Evolutionary conservation across 2,113 vertebrate genomes (phyloP).

Genomic region (Thunnus maccoyii): DNA sequence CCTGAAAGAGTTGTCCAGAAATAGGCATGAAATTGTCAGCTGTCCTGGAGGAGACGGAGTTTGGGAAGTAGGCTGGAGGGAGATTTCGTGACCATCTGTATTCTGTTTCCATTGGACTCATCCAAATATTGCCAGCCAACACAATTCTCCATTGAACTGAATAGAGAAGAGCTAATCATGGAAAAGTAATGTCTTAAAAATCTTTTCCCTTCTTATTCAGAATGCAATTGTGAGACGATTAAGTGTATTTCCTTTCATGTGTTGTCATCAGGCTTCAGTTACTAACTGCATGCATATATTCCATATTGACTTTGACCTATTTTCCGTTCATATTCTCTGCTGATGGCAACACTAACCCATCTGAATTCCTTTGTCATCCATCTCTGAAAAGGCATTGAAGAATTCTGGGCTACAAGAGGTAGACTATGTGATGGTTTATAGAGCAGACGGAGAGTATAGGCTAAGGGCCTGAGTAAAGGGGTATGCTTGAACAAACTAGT

Average conservation of each 20-base stretch:
- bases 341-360: background rate
- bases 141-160: slow-evolving; percentile 18
- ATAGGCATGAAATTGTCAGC: slow-evolving; percentile 58
- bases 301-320: slow-evolving; percentile 11
- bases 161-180: slow-evolving; percentile 8
- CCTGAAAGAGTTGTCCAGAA: slow-evolving; percentile 23
- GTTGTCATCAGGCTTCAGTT: background rate
- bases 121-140: slow-evolving; percentile 30
- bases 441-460: background rate
- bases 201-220: slow-evolving; percentile 4
- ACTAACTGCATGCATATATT: background rate
- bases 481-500: background rate
- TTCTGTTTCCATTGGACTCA: slow-evolving; percentile 42
- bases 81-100: slow-evolving; percentile 54
- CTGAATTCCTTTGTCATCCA: slow-evolving; percentile 3
- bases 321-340: slow-evolving; percentile 1
- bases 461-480: background rate
- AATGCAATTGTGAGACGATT: slow-evolving; percentile 2
- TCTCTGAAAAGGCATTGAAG: slow-evolving; percentile 22
- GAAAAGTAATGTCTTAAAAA: slow-evolving; percentile 9
- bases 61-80: slow-evolving; percentile 30
- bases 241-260: slow-evolving; percentile 21
- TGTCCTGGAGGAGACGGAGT: slow-evolving; percentile 29
- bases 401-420: background rate
- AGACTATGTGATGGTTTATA: background rate